Base-by-base conservation (phyloP, 2,888 invertebrate species). In the Lycaena phlaeas region DNA sequence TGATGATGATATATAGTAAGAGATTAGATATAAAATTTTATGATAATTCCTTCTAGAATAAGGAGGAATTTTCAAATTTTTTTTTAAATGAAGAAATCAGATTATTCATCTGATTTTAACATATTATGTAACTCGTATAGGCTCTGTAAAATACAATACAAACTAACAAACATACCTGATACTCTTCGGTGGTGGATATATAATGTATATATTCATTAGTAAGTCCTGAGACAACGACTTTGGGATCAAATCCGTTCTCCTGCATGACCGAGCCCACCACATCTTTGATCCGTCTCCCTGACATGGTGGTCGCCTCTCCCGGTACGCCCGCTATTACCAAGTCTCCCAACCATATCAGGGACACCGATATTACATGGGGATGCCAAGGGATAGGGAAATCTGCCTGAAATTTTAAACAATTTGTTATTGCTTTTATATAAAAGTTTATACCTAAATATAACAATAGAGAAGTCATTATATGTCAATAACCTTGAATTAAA, bases 271-370 rank as follows among this genome's bases (percentile, higher is more conserved):
- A 68, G 2, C 70, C 71, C 2, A 85, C 68, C 2, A 74, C 72
- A 1, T 61, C 58, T 65, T 53, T 87, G 72, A 71, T 90, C 36
- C 92, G 78, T 38, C 95, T 81, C 0, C 95, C 95, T 0, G 94
- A 85, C 95, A 95, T 95, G 0, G 95, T 95, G 38, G 94, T 94
- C 57, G 95, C 91, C 72, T 96, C 95, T 0, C 93, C 95, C 0
- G 95, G 94, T 0, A 94, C 90, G 0, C 91, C 92, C n/a, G 87
- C 86, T 15, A 92, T 69, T 1, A 87, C 87, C 14, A 92, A 73
- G 44, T 89, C 87, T 0, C 92, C 95, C 6, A 95, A 72, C 63
- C 88, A 70, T 1, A 92, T 78, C 1, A 95, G 64, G 51, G 94
- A 92, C 0, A 89, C 88, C 0, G 93, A 89, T 1, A 93, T 88